Percentiles rank a stretch among this genome's conserved stretches.
These are phyloP conservation scores for Gouania willdenowi DNA, from an alignment of 2,797 vertebrate species.

Conservation along the genomic window DNA sequence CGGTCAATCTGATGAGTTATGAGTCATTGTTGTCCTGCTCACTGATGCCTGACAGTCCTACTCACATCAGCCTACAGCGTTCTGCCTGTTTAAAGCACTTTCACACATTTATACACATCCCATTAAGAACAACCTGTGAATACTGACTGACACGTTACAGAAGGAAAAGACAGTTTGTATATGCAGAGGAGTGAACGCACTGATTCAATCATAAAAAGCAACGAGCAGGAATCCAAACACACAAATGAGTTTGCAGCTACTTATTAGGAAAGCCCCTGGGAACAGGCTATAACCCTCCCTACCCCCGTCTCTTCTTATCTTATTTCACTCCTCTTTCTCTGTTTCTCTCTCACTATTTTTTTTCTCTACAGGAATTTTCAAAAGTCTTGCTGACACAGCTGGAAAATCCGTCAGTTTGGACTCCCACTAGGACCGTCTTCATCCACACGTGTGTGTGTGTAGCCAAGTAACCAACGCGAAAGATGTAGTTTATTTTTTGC, in stretches of 20 bases:
- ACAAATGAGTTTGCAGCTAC: no score
- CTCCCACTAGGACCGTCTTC: slow-evolving; percentile 31
- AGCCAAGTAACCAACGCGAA: slow-evolving; percentile 17
- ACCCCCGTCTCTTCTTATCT: slow-evolving; percentile 45
- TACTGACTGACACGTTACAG: background rate
- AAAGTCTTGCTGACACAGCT: slow-evolving; percentile 61
- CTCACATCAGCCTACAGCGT: slow-evolving; percentile 4
- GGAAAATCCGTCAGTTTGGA: slow-evolving; percentile 29
- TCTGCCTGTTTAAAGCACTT: slow-evolving; percentile 17
- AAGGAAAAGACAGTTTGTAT: background rate
- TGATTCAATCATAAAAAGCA: background rate
- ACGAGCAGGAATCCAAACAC: background rate
- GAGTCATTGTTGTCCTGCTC: slow-evolving; percentile 18
- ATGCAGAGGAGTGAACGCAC: background rate
- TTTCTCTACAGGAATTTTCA: slow-evolving; percentile 20
- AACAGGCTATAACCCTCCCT: slow-evolving; percentile 12
- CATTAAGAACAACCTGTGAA: slow-evolving; percentile 19
- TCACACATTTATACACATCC: slow-evolving; percentile 10
- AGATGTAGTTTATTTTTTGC: slow-evolving; percentile 3
- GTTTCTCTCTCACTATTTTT: slow-evolving; percentile 5
- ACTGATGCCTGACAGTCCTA: slow-evolving; percentile 14
- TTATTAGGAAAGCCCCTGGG: background rate
- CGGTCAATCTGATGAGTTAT: no score
- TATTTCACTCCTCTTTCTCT: slow-evolving; percentile 14
- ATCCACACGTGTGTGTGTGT: slow-evolving; percentile 36